Percentiles rank a stretch among this genome's conserved stretches.
Conservation (phyloP, 2,113 vertebrate genomes). For the Prinia subflava region DNA sequence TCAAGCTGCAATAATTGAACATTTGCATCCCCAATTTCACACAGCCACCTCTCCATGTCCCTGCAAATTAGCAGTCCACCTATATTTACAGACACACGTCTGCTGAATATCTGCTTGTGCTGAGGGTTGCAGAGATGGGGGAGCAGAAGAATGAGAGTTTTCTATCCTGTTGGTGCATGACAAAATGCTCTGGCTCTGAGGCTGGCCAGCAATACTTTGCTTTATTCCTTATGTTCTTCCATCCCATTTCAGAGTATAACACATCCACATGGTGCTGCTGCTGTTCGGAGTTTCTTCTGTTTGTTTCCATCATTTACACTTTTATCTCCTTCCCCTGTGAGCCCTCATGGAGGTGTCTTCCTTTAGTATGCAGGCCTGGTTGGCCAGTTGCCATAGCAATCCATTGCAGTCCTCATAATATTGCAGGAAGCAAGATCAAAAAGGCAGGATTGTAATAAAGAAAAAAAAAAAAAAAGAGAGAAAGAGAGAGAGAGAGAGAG, state of each 20-base stretch:
- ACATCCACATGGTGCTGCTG: background rate
- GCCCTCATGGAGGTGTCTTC: conserved; percentile 1
- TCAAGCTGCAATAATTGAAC: conserved; percentile 47
- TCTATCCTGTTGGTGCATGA: background rate
- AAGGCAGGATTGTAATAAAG: conserved; percentile 15
- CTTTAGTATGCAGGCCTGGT: conserved; percentile 73
- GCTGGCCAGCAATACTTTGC: background rate
- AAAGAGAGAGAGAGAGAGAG: background rate
- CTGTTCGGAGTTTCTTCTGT: background rate
- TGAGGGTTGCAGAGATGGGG: background rate
- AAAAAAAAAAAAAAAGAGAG: too few relatives aligned
- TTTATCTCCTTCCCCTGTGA: conserved; percentile 16
- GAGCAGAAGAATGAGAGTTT: background rate
- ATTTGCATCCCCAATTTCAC: conserved; percentile 42
- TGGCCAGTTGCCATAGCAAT: conserved; percentile 74
- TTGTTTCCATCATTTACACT: conserved; percentile 13
- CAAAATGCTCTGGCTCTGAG: background rate
- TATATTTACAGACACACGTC: background rate
- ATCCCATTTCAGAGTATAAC: background rate
- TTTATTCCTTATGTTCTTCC: background rate
- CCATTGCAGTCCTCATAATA: conserved; percentile 46
- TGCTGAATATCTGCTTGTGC: background rate
- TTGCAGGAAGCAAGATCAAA: conserved; percentile 60
- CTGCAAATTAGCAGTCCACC: background rate
- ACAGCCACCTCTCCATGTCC: background rate